phyloP scores from a whole-genome alignment of 2,797 vertebrate species.

The Petrocephalus sullivani region DNA sequence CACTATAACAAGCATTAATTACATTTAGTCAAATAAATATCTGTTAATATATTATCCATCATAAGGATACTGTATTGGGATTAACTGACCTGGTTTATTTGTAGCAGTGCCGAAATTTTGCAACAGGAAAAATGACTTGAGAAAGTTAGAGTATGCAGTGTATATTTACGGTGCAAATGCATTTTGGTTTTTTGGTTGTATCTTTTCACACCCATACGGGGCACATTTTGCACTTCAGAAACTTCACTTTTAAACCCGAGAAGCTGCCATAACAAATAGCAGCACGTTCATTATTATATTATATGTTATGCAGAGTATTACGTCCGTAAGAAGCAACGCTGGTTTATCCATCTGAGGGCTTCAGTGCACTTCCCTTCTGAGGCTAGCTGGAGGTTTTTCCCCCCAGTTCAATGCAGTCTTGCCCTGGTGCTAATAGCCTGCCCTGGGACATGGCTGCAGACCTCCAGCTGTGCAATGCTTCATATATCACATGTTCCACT shows the following conservation, averaged over 20 bases:
- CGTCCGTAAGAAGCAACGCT: background rate
- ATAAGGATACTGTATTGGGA: background rate
- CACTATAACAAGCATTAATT: background rate
- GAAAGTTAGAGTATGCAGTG: background rate
- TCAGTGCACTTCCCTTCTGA: background rate
- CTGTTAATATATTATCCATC: background rate
- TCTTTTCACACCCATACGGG: background rate
- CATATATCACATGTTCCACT: background rate
- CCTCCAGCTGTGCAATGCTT: conserved; percentile 50
- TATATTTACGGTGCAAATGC: background rate
- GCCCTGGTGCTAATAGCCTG: conserved; percentile 55
- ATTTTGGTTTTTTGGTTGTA: background rate
- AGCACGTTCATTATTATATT: background rate
- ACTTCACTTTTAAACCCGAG: background rate
- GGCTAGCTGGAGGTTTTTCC: background rate
- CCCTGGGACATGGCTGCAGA: conserved; percentile 53
- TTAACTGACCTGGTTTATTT: background rate
- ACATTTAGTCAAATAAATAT: background rate
- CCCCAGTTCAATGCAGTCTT: background rate
- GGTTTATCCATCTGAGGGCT: background rate
- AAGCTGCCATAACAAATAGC: background rate
- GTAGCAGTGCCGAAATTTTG: background rate
- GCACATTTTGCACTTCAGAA: background rate
- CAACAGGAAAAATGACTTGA: background rate
- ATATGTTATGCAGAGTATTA: background rate